Base-by-base conservation (phyloP, 2,888 invertebrate genomes). In the Scaptomyza parva region DNA sequence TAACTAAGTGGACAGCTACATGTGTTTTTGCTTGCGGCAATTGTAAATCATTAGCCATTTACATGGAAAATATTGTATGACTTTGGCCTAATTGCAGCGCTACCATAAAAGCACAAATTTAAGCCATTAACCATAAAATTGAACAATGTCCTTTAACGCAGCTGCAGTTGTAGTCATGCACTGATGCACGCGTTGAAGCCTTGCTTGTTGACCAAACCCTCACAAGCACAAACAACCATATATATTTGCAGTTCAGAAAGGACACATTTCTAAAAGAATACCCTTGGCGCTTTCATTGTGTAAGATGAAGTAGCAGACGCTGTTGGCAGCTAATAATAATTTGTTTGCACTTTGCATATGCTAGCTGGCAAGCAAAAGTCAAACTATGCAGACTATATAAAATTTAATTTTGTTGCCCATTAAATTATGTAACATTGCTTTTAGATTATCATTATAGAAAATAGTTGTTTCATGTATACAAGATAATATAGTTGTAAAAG, bases 261-360 rank as follows among this genome's bases (percentile, higher is more conserved):
- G 51, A 35, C 58, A 79, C 59, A 69, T 71, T 85, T 85, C 69
- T 74, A 75, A 53, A 68, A 79, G 80, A 86, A 80, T 82, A 78
- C 86, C 86, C 82, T 68, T 61, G 86, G 70, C 53, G 69, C 62
- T 62, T 67, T 61, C 83, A 78, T 83, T 82, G 76, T 85, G 72
- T 72, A 76, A 82, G 82, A 82, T 85, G 82, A 79, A 72, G 82
- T 85, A 79, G 75, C 61, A 67, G 65, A 48, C 85, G 60, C 83
- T 64, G 83, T 86, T 82, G 82, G 83, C 82, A 86, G 82, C 82
- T 82, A 86, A 86, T 86, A 82, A 82, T 83, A 83, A 82, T 82
- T 86, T 82, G 82, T 86, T 82, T 82, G 83, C 83, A 80, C 76
- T 86, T 83, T 86, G 86, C 82, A 82, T 86, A 78, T 76, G 80